A percentile compares a stretch with the other conserved stretches of the same genome.
These are phyloP conservation scores for Pseudococcus viburni DNA, from an alignment of 2,888 invertebrate genomes.

Conservation along the genomic window DNA sequence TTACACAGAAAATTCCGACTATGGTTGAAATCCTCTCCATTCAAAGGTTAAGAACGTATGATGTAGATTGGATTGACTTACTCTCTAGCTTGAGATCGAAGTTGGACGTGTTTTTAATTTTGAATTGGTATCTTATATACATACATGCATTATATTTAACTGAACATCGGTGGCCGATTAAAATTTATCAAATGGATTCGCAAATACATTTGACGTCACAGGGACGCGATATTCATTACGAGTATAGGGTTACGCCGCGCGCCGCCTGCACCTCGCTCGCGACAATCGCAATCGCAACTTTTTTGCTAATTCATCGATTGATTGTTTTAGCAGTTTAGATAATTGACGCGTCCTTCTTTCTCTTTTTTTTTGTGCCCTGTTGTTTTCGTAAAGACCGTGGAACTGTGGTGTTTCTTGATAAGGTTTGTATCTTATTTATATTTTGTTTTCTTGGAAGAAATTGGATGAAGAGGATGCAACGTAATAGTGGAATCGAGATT, in stretches of 20 bases:
- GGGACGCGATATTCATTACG: background rate
- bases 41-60: too few species aligned
- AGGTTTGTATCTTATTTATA: background rate
- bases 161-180: background rate
- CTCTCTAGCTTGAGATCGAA: too few species aligned
- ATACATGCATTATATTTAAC: background rate
- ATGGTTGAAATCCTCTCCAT: too few species aligned
- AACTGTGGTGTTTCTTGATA: background rate
- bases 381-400: background rate
- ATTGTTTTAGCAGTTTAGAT: background rate
- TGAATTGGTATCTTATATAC: background rate
- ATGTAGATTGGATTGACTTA: too few species aligned
- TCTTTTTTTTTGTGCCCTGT: background rate
- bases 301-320: conserved; percentile 1
- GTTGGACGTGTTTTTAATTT: background rate
- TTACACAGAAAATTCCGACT: too few species aligned
- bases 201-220: conserved; percentile 20
- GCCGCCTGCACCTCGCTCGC: background rate
- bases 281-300: background rate
- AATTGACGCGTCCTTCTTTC: background rate
- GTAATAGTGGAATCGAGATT: too few species aligned
- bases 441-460: background rate
- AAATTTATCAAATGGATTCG: conserved; percentile 15
- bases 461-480: too few species aligned
- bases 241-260: background rate